A percentile compares a stretch with the other conserved stretches of the same genome.
These are phyloP conservation scores for Ochotona curzoniae DNA, from an alignment of 2,113 vertebrate species.

Conservation along the genomic window DNA sequence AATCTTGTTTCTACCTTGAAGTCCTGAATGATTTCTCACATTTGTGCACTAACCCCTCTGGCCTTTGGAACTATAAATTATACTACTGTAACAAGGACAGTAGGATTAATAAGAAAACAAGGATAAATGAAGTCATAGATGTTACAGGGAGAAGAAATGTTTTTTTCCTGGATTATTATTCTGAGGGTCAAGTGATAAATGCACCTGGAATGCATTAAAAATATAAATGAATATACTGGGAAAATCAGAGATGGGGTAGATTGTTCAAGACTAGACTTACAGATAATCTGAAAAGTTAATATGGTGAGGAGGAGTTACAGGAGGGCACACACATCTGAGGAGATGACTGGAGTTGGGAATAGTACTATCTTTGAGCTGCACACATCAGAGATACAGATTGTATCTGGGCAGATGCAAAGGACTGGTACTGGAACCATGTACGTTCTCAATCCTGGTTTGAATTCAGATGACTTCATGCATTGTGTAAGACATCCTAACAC, in stretches of 20 bases:
- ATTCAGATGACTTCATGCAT: background rate
- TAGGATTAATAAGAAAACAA: background rate
- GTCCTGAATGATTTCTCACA: background rate
- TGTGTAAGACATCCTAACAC: constrained; percentile 16
- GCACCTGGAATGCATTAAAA: background rate
- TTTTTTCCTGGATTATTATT: background rate
- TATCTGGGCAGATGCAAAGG: background rate
- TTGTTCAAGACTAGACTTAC: background rate
- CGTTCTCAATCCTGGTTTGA: background rate
- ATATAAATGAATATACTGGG: background rate
- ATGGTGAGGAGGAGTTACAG: background rate
- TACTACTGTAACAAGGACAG: background rate
- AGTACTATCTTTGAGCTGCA: background rate
- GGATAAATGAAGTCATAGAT: background rate
- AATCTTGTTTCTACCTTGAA: background rate
- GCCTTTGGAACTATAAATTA: background rate
- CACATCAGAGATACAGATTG: background rate
- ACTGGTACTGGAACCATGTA: background rate
- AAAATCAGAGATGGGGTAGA: background rate
- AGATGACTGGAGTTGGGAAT: background rate
- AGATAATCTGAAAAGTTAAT: background rate
- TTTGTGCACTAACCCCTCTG: background rate
- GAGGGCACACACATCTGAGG: background rate
- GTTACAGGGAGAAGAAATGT: background rate
- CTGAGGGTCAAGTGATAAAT: background rate